phyloP scores from a whole-genome alignment of 2,888 invertebrate species.

The Embidobia sp. region DNA sequence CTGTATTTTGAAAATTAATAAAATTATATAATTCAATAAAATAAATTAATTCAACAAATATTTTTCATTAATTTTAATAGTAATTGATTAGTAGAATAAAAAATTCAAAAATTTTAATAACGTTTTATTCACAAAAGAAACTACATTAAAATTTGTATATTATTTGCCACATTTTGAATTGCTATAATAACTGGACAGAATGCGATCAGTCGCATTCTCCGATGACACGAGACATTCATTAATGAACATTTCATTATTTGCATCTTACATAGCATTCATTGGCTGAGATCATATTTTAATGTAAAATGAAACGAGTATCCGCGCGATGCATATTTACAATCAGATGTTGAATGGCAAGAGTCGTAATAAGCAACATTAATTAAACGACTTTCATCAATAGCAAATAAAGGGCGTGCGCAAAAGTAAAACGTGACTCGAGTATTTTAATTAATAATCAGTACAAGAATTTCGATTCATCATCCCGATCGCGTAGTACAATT shows the following conservation, averaged over 20 bases:
- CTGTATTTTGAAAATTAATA: too few relatives aligned
- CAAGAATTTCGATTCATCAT: conserved; percentile 21
- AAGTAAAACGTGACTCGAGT: neutral
- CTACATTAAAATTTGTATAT: too few relatives aligned
- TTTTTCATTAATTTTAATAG: too few relatives aligned
- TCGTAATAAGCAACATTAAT: conserved; percentile 31
- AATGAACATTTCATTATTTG: conserved; percentile 10
- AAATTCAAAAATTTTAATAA: too few relatives aligned
- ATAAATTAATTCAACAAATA: too few relatives aligned
- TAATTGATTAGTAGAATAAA: too few relatives aligned
- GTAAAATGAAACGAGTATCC: neutral
- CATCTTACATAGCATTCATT: conserved; percentile 11
- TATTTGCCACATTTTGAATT: too few relatives aligned
- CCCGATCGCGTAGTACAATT: conserved; percentile 11
- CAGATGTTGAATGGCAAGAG: conserved; percentile 3
- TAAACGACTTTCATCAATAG: conserved; percentile 26
- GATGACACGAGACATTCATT: conserved; percentile 4
- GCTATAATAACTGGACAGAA: too few relatives aligned
- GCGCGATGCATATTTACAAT: conserved; percentile 14
- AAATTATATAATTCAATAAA: too few relatives aligned
- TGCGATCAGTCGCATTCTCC: neutral
- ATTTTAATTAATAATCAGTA: conserved; percentile 40
- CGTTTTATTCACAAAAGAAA: too few relatives aligned
- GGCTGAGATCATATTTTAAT: conserved; percentile 9
- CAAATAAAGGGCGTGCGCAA: conserved; percentile 1